Conservation (phyloP, 1,140 invertebrate genomes). For the Linepithema humile region DNA sequence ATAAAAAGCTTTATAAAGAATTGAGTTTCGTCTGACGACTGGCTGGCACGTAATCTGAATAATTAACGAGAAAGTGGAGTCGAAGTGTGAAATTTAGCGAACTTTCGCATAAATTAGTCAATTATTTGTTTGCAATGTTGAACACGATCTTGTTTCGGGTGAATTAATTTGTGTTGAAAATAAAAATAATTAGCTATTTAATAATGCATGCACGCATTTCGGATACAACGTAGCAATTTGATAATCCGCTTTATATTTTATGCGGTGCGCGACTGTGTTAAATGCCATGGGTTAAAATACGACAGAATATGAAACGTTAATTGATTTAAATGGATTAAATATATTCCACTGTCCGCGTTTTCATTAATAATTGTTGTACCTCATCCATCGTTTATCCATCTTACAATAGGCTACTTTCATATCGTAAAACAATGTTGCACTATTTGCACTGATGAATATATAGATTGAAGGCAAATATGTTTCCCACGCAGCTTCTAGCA, state of each 20-base stretch:
- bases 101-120: not conserved
- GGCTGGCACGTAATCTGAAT: not conserved
- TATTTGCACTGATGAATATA: not conserved
- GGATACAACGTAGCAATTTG: not conserved
- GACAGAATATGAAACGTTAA: not conserved
- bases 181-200: not conserved
- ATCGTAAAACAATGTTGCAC: constrained; percentile 1
- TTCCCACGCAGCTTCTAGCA: not conserved
- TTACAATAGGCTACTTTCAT: not conserved
- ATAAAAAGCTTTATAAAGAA: constrained; percentile 15
- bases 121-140: not conserved
- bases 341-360: not conserved
- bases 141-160: not conserved
- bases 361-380: not conserved
- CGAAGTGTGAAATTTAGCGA: not conserved
- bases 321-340: constrained; percentile 21
- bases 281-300: not conserved
- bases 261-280: not conserved
- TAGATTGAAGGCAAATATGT: not conserved
- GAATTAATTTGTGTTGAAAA: not conserved
- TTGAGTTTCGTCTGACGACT: not conserved
- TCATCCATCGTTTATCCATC: not conserved
- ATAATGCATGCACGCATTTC: not conserved
- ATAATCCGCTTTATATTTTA: not conserved
- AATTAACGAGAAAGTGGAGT: constrained; percentile 4